phyloP scores from a whole-genome alignment of 2,797 vertebrate species.

The Rhyacichthys aspro region DNA sequence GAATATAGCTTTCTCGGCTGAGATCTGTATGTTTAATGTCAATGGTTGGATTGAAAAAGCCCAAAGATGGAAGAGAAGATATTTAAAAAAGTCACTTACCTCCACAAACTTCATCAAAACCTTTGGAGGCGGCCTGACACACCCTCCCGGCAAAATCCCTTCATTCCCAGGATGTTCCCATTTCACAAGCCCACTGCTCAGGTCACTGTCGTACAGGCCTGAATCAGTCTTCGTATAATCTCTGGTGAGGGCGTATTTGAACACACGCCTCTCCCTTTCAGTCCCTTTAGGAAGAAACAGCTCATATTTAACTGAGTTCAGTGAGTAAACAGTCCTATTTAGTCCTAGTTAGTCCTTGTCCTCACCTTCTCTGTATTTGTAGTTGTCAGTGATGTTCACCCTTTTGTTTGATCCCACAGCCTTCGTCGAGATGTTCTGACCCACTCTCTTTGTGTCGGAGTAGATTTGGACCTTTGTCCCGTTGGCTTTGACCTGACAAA shows the following conservation, averaged over 20 bases:
- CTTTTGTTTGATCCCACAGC: conserved; percentile 76
- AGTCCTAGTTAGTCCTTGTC: not conserved
- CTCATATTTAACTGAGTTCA: not conserved
- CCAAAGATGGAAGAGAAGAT: no score
- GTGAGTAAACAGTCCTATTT: no score
- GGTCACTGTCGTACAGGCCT: not conserved
- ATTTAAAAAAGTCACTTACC: conserved; percentile 24
- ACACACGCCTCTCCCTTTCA: conserved; percentile 67
- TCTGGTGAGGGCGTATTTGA: conserved; percentile 56
- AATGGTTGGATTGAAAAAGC: no score
- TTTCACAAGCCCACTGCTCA: no score
- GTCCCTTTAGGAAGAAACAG: conserved; percentile 71
- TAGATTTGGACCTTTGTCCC: conserved; percentile 61
- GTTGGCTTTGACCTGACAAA: conserved; percentile 55
- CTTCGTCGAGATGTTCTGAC: conserved; percentile 89
- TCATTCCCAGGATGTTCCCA: no score
- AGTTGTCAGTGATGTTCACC: conserved; percentile 81
- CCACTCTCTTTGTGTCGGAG: conserved; percentile 63
- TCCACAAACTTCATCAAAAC: conserved; percentile 56
- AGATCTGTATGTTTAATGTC: no score
- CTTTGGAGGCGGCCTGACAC: conserved; percentile 10
- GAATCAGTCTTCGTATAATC: conserved; percentile 4
- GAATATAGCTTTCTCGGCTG: no score
- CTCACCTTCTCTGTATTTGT: conserved; percentile 89
- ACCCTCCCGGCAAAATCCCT: no score